Conservation (phyloP, 2,797 vertebrate species). For the Sebastes steindachneri region DNA sequence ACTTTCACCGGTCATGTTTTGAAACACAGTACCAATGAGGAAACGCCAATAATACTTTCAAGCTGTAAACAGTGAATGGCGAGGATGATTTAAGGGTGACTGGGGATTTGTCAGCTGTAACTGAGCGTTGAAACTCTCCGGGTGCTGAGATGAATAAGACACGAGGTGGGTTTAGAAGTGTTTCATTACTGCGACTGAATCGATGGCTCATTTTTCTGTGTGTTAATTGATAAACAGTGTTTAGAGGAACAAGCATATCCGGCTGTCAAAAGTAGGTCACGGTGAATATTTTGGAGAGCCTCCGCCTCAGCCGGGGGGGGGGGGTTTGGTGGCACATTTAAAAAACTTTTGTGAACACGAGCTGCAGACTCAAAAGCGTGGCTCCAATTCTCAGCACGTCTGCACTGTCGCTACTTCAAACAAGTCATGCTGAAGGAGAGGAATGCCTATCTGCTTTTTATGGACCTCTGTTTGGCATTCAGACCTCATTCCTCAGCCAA, state of each 20-base stretch:
- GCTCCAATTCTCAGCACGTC: conserved; percentile 56
- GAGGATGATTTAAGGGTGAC: conserved; percentile 21
- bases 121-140: background rate
- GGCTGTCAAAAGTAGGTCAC: conserved; percentile 43
- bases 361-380: conserved; percentile 18
- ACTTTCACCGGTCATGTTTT: conserved; percentile 39
- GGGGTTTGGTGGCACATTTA: conserved; percentile 26
- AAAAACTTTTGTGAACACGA: conserved; percentile 33
- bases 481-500: conserved; percentile 50
- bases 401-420: conserved; percentile 57
- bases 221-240: conserved; percentile 38
- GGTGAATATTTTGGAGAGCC: conserved; percentile 5
- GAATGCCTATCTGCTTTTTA: conserved; percentile 56
- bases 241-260: conserved; percentile 6
- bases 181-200: background rate
- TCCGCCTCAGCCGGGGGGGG: background rate
- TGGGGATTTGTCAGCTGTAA: conserved; percentile 31
- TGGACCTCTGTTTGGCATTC: conserved; percentile 64
- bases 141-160: conserved; percentile 3
- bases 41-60: conserved; percentile 20
- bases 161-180: background rate
- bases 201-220: background rate
- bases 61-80: conserved; percentile 2
- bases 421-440: conserved; percentile 46
- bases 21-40: conserved; percentile 7